These are phyloP conservation scores for Agrotis segetum DNA, from an alignment of 2,888 invertebrate genomes.

Conservation along the genomic window DNA sequence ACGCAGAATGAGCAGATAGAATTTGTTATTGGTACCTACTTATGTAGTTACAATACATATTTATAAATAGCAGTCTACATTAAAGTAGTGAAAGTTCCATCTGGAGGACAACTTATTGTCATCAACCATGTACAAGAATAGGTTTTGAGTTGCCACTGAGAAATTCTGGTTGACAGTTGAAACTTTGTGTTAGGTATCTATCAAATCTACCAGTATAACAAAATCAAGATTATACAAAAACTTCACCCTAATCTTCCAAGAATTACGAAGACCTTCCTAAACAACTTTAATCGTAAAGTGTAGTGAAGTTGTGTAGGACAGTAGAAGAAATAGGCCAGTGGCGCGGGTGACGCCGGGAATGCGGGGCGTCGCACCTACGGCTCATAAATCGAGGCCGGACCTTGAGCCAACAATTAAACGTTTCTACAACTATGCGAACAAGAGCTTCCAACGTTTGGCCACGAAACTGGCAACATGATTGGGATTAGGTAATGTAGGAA, in stretches of 20 bases:
- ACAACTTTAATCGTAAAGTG: constrained; percentile 25
- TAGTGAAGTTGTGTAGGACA: constrained; percentile 24
- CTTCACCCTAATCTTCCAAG: too few species aligned
- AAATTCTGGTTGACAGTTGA: too few species aligned
- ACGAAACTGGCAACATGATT: constrained; percentile 4
- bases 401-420: constrained; percentile 65
- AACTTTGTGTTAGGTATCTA: too few species aligned
- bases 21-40: too few species aligned
- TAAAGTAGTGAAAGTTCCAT: too few species aligned
- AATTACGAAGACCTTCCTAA: constrained; percentile 15
- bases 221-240: not conserved
- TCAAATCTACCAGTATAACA: not conserved
- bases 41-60: too few species aligned
- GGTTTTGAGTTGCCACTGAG: too few species aligned
- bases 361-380: constrained; percentile 58
- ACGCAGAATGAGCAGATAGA: not conserved
- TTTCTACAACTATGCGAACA: constrained; percentile 63
- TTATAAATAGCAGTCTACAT: too few species aligned
- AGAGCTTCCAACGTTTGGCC: constrained; percentile 43
- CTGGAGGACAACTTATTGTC: too few species aligned
- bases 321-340: constrained; percentile 51
- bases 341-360: constrained; percentile 43
- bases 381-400: constrained; percentile 64
- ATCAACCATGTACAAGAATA: too few species aligned
- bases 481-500: not conserved